Conservation (phyloP, 2,888 invertebrate genomes). For the Noctua fimbriata region DNA sequence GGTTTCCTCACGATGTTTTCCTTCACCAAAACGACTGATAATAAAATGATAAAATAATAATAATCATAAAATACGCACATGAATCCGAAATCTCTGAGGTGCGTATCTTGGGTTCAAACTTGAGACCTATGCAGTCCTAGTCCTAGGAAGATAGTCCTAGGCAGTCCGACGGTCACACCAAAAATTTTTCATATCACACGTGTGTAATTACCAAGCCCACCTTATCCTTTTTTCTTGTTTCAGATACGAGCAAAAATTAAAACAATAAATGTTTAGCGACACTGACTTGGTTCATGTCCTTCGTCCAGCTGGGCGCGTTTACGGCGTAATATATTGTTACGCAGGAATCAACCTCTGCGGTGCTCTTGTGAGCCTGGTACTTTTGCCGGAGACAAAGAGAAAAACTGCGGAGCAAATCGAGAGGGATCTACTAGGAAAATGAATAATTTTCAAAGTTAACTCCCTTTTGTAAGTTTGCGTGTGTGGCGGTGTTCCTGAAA, state of each 20-base stretch:
- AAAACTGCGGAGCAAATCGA: slow-evolving; percentile 77
- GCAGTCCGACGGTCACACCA: no score
- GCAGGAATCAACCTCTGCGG: slow-evolving; percentile 74
- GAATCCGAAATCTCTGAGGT: no score
- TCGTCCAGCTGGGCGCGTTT: slow-evolving; percentile 65
- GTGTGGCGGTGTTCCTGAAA: neutral
- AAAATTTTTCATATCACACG: neutral
- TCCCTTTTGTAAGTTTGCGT: neutral
- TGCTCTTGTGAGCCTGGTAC: slow-evolving; percentile 72
- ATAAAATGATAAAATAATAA: no score
- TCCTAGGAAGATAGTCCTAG: no score
- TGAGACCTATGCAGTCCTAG: no score
- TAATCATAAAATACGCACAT: no score
- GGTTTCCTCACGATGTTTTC: no score
- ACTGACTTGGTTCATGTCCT: slow-evolving; percentile 78
- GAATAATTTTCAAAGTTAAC: slow-evolving; percentile 11
- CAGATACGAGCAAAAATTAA: no score
- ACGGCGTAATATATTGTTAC: slow-evolving; percentile 76
- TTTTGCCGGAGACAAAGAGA: slow-evolving; percentile 80
- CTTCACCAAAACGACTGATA: no score
- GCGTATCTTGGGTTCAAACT: no score
- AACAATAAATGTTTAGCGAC: slow-evolving; percentile 76
- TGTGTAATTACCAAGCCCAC: neutral
- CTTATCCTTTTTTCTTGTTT: slow-evolving; percentile 44
- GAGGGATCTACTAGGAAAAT: slow-evolving; percentile 49